These are phyloP conservation scores for Rotaria sp. DNA, from an alignment of 2,888 invertebrate genomes.

Conservation along the genomic window DNA sequence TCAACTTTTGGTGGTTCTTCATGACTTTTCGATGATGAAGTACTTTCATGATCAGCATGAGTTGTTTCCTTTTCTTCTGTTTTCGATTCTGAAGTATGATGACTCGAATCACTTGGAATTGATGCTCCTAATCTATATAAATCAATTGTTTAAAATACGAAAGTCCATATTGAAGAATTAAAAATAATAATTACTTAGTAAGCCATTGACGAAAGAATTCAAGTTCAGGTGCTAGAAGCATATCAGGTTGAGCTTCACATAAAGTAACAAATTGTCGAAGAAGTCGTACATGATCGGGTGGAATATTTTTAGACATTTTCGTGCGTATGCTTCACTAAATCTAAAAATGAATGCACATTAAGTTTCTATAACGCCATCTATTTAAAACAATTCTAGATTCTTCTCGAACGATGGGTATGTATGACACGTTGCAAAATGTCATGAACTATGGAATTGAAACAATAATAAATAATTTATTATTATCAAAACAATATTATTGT, in stretches of 20 bases:
- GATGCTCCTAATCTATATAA: background rate
- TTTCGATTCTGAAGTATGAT: background rate
- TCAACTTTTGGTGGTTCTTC: background rate
- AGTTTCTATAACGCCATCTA: background rate
- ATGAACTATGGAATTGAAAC: background rate
- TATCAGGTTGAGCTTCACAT: conserved; percentile 65
- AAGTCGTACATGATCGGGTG: conserved; percentile 63
- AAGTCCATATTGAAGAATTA: background rate
- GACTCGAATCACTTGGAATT: background rate
- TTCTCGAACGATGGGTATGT: background rate
- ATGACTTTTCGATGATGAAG: background rate
- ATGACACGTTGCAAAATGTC: background rate
- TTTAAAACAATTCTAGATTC: background rate
- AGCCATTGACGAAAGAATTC: conserved; percentile 73
- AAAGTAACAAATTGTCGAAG: conserved; percentile 68
- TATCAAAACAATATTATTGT: too few relatives aligned
- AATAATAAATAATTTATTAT: background rate
- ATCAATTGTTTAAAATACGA: too few relatives aligned
- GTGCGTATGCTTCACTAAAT: background rate
- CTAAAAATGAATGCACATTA: background rate
- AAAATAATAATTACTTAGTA: conserved; percentile 55
- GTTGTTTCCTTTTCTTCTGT: background rate
- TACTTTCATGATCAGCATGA: background rate
- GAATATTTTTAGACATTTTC: background rate
- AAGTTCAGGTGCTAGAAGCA: conserved; percentile 70